Percentiles rank a stretch among this genome's conserved stretches.
Evolutionary conservation across 2,797 vertebrate genomes (phyloP).

Genomic region (Myotis pilosus): DNA sequence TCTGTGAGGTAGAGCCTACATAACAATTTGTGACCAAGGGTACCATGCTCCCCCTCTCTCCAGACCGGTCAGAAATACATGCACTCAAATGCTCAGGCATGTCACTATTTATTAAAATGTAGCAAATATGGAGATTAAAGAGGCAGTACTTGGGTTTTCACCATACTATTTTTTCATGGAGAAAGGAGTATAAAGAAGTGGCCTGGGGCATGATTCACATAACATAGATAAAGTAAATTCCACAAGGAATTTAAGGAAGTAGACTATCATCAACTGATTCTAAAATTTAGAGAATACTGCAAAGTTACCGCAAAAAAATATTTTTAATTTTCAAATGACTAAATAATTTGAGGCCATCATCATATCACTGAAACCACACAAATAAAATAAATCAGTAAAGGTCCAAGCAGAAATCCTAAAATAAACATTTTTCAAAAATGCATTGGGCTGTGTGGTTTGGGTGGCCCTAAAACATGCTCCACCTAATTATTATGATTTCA

Average conservation of each 20-base stretch:
- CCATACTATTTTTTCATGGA: neutral
- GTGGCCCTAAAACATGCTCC: neutral
- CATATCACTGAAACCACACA: neutral
- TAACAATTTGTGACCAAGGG: neutral
- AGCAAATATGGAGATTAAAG: neutral
- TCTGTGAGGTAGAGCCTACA: neutral
- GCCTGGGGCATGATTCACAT: neutral
- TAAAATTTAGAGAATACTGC: neutral
- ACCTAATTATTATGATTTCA: neutral
- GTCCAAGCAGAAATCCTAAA: constrained; percentile 24
- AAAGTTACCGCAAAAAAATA: neutral
- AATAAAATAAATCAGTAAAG: neutral
- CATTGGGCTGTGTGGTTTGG: neutral
- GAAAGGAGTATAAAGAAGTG: neutral
- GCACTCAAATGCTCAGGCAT: neutral
- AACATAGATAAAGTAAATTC: neutral
- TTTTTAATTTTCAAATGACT: neutral
- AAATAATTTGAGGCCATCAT: neutral
- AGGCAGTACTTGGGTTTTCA: neutral
- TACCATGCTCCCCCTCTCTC: neutral
- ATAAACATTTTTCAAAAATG: constrained; percentile 15
- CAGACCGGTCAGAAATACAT: neutral
- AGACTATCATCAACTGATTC: neutral
- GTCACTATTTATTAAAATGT: neutral
- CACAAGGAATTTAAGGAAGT: neutral